phyloP scores from a whole-genome alignment of 2,797 vertebrate genomes.

The Mus spretus region DNA sequence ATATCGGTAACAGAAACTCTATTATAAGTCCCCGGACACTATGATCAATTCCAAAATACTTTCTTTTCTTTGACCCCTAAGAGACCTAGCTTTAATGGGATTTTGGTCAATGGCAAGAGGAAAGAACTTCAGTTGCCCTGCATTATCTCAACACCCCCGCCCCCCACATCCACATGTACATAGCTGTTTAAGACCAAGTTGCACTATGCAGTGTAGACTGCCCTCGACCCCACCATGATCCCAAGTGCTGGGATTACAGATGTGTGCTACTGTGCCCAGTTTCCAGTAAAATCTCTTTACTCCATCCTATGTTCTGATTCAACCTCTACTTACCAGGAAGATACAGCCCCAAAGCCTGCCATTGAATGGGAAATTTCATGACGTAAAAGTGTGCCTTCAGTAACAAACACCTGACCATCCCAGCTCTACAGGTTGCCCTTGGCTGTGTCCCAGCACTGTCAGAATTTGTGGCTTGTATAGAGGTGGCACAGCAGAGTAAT shows the following conservation, averaged over 20 bases:
- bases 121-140: neutral
- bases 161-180: accelerated
- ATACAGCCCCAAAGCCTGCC: neutral
- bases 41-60: neutral
- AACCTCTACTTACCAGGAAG: neutral
- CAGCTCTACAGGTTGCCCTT: too few species aligned
- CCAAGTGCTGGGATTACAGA: neutral
- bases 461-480: neutral
- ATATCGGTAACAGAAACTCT: neutral
- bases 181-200: neutral
- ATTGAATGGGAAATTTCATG: neutral
- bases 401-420: neutral
- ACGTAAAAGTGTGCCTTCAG: neutral
- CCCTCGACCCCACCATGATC: neutral
- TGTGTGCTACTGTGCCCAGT: too few species aligned
- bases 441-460: neutral
- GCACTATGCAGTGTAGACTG: neutral
- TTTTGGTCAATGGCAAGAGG: neutral
- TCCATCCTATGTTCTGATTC: neutral
- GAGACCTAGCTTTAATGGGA: neutral
- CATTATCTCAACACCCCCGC: neutral
- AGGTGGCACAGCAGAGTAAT: neutral
- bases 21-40: neutral
- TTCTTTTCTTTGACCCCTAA: neutral
- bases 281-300: neutral